Percentiles rank a stretch among this genome's conserved stretches.
These are phyloP conservation scores for Corythaixoides concolor DNA, from an alignment of 2,113 vertebrate genomes.

Conservation along the genomic window DNA sequence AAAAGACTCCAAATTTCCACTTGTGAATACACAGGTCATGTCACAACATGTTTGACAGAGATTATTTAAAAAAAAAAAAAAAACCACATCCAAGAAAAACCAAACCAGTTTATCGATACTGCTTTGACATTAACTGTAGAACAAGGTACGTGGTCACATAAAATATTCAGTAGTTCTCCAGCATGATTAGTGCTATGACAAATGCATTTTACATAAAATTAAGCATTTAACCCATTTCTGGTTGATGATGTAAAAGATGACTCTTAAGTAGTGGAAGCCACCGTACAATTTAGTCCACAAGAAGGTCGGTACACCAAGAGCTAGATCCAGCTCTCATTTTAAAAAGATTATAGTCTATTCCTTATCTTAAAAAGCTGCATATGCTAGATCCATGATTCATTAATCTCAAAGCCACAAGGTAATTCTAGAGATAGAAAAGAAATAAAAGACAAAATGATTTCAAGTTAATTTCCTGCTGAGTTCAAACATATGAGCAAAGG, in stretches of 20 bases:
- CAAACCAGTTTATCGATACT: background rate
- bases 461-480: background rate
- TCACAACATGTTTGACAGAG: background rate
- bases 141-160: background rate
- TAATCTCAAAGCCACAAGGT: background rate
- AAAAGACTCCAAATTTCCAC: background rate
- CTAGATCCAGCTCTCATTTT: background rate
- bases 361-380: background rate
- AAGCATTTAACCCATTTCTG: slow-evolving; percentile 2
- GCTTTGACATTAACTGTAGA: background rate
- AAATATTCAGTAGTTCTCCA: background rate
- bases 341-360: background rate
- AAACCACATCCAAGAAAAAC: background rate
- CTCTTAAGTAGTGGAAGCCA: background rate
- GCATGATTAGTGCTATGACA: background rate
- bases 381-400: background rate
- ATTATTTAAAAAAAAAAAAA: background rate
- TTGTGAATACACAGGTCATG: background rate
- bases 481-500: background rate
- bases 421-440: background rate
- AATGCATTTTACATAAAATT: background rate
- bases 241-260: slow-evolving; percentile 4
- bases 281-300: background rate
- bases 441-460: background rate
- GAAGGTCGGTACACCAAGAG: background rate